Percentiles rank a stretch among this genome's conserved stretches.
Conservation (phyloP, 1,140 invertebrate species). For the Drosophila mojavensis region DNA sequence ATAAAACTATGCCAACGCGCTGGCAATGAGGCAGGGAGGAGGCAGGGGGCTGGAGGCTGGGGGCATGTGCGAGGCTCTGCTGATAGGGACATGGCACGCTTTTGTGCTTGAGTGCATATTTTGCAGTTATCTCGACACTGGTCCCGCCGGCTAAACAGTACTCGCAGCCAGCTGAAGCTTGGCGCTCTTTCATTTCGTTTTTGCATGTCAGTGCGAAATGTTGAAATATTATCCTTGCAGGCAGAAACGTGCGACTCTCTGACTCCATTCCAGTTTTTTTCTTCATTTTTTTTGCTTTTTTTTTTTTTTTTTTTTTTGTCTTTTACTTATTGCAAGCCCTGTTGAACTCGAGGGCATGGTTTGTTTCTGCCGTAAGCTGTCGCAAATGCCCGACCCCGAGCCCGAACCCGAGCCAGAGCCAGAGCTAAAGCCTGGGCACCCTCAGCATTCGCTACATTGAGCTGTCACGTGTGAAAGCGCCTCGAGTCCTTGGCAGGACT, state of each 20-base stretch:
- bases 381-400: background rate
- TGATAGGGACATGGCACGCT: conserved; percentile 66
- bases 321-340: conserved; percentile 9
- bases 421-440: background rate
- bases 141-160: conserved; percentile 33
- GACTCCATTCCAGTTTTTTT: conserved; percentile 24
- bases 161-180: conserved; percentile 17
- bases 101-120: conserved; percentile 83
- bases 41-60: conserved; percentile 4
- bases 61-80: conserved; percentile 10
- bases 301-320: background rate
- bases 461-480: conserved; percentile 71
- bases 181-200: conserved; percentile 46
- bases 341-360: conserved; percentile 34
- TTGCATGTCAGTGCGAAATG: conserved; percentile 72
- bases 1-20: conserved; percentile 29
- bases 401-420: too few species aligned
- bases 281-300: too few species aligned
- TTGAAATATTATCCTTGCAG: conserved; percentile 83
- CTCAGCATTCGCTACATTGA: conserved; percentile 54
- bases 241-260: conserved; percentile 81
- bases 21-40: background rate
- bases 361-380: conserved; percentile 30
- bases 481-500: conserved; percentile 22
- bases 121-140: conserved; percentile 74